A percentile compares a stretch with the other conserved stretches of the same genome.
Evolutionary conservation across 2,113 vertebrate species (phyloP).

Genomic region (Oryzias javanicus): DNA sequence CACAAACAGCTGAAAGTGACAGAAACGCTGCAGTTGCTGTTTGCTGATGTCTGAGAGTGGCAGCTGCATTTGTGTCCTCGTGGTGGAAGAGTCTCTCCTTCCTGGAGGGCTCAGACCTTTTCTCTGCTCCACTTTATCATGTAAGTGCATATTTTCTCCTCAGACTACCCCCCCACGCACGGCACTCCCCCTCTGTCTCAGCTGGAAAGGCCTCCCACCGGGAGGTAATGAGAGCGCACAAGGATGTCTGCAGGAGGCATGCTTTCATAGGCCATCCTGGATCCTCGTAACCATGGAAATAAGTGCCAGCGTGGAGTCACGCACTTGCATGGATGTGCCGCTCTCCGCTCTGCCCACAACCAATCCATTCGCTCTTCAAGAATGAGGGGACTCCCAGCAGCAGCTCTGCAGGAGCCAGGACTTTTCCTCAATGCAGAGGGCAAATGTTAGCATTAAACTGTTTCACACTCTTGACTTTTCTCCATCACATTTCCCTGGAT

Average conservation of each 20-base stretch:
- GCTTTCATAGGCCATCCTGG: conserved; percentile 69
- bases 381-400: neutral
- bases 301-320: conserved; percentile 45
- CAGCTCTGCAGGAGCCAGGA: neutral
- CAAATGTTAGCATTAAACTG: too few relatives aligned
- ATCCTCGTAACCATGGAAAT: conserved; percentile 78
- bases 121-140: conserved; percentile 34
- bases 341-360: conserved; percentile 25
- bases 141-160: conserved; percentile 12
- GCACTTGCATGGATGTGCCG: conserved; percentile 23
- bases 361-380: conserved; percentile 20
- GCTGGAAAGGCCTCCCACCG: conserved; percentile 71
- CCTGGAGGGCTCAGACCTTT: neutral
- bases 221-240: conserved; percentile 75
- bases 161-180: conserved; percentile 7
- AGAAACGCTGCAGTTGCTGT: too few relatives aligned
- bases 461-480: too few relatives aligned
- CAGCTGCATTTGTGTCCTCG: too few relatives aligned
- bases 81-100: too few relatives aligned
- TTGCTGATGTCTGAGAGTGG: too few relatives aligned
- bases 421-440: too few relatives aligned
- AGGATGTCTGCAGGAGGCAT: conserved; percentile 67
- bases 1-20: too few relatives aligned
- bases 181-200: conserved; percentile 15
- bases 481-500: too few relatives aligned